Conservation (phyloP, 2,797 vertebrate genomes). For the Neosalanx taihuensis region DNA sequence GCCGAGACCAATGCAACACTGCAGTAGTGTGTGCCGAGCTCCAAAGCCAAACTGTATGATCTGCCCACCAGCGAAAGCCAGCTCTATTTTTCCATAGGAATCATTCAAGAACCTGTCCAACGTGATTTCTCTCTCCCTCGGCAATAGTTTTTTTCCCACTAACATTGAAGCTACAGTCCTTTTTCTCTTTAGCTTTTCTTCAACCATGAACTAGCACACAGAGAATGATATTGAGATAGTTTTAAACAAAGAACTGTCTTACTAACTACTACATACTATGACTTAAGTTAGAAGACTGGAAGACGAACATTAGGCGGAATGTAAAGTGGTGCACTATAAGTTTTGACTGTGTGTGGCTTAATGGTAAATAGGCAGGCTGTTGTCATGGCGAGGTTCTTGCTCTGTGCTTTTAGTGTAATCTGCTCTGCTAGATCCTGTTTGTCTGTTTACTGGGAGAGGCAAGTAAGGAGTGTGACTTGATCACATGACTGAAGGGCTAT, state of each 20-base stretch:
- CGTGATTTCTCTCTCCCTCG: not conserved
- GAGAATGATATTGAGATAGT: no score
- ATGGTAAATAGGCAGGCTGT: constrained; percentile 16
- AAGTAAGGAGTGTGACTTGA: not conserved
- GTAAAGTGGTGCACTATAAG: not conserved
- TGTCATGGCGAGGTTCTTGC: not conserved
- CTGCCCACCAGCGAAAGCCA: not conserved
- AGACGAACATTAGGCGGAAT: not conserved
- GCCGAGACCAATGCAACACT: no score
- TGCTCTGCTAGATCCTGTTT: not conserved
- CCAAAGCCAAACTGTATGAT: not conserved
- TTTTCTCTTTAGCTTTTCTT: not conserved
- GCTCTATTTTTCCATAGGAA: not conserved
- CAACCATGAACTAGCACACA: not conserved
- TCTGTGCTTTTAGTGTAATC: not conserved
- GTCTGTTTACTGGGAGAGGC: not conserved
- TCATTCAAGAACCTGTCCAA: not conserved
- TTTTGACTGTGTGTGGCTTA: not conserved
- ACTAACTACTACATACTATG: not conserved
- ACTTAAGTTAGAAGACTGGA: not conserved
- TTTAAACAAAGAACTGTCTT: not conserved
- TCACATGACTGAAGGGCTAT: not conserved
- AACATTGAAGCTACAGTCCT: not conserved
- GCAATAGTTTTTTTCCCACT: not conserved
- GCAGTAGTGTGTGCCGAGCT: not conserved